A percentile compares a stretch with the other conserved stretches of the same genome.
phyloP scores from a whole-genome alignment of 2,797 vertebrate species.

The Remorina albescens region DNA sequence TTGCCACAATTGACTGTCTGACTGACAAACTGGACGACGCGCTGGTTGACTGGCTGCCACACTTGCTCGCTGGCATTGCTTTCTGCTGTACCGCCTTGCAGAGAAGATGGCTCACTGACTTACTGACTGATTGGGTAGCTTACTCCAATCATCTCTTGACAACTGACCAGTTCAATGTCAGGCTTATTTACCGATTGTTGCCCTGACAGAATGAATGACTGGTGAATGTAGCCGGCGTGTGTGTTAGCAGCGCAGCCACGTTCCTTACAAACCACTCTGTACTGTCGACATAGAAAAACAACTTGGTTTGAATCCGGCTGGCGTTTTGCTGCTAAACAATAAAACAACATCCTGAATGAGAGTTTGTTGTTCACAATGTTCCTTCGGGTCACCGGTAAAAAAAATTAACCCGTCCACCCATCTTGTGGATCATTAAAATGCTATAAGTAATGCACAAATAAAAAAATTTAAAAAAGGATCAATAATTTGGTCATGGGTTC shows the following conservation, averaged over 20 bases:
- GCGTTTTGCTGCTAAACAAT: neutral
- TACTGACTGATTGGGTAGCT: neutral
- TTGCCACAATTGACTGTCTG: constrained; percentile 42
- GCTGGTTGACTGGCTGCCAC: constrained; percentile 31
- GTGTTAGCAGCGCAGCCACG: neutral
- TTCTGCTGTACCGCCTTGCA: constrained; percentile 4
- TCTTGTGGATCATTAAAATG: too few species aligned
- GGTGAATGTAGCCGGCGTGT: neutral
- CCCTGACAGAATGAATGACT: neutral
- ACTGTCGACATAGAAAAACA: too few species aligned
- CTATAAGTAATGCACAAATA: too few species aligned
- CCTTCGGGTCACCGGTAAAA: too few species aligned
- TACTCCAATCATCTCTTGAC: neutral
- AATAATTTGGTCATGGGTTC: too few species aligned
- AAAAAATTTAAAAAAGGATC: too few species aligned
- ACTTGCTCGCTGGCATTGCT: neutral
- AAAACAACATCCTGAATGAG: neutral
- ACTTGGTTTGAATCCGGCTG: neutral
- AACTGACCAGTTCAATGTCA: neutral
- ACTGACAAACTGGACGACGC: constrained; percentile 39
- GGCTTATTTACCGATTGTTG: too few species aligned
- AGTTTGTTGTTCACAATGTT: too few species aligned
- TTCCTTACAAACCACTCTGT: too few species aligned
- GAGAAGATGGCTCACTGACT: constrained; percentile 11
- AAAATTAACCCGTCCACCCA: too few species aligned